These are phyloP conservation scores for Triplophysa yarkandensis DNA, from an alignment of 2,797 vertebrate genomes.

Conservation along the genomic window DNA sequence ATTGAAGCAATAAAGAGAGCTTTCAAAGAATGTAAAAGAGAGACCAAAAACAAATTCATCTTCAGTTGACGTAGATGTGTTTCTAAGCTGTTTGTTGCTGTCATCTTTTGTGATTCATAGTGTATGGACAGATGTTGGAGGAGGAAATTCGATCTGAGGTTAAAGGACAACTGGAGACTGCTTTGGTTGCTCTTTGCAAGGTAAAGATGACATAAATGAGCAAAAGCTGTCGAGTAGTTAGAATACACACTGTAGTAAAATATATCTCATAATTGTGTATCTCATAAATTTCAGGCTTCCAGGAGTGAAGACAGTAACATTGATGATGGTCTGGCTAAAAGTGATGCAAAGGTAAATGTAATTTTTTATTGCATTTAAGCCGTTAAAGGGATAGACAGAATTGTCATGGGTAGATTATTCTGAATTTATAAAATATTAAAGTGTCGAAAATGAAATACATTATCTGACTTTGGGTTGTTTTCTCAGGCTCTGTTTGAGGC, in stretches of 20 bases:
- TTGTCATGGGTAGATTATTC: no score
- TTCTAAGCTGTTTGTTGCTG: neutral
- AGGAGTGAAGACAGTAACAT: neutral
- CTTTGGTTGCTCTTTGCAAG: constrained; percentile 81
- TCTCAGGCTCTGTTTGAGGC: neutral
- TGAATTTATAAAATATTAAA: no score
- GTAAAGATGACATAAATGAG: constrained; percentile 56
- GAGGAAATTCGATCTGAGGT: constrained; percentile 84
- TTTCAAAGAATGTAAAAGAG: constrained; percentile 81
- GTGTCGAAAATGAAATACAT: neutral
- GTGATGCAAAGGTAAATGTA: constrained; percentile 4
- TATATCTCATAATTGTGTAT: neutral
- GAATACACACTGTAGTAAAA: neutral
- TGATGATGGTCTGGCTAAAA: neutral
- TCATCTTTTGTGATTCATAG: constrained; percentile 61
- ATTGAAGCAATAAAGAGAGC: constrained; percentile 76
- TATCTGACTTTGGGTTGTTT: neutral
- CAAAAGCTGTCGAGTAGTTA: neutral
- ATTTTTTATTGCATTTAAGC: neutral
- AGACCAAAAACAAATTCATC: neutral
- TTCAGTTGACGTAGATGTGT: neutral
- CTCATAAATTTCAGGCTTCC: constrained; percentile 68
- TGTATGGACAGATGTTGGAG: constrained; percentile 76
- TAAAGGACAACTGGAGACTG: constrained; percentile 77
- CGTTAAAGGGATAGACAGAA: neutral